Base-by-base conservation (phyloP, 2,888 invertebrate species). In the Trisateles emortualis region DNA sequence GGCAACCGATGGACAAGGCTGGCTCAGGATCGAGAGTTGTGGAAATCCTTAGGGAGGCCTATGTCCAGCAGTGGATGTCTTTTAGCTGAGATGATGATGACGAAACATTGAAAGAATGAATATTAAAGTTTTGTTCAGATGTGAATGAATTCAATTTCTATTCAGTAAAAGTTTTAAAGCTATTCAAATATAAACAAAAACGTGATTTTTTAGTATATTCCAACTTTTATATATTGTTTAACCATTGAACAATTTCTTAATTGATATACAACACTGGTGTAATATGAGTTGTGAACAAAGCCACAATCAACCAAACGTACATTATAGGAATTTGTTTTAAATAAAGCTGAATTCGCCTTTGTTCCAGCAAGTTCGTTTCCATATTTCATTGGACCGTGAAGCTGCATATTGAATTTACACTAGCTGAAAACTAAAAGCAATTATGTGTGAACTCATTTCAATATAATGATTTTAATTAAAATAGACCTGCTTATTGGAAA, bases 381-480 rank as follows among this genome's bases (percentile, higher is more conserved):
- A 69, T 77, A 77, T 76, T 75, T 75, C 70, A 75, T 59, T 72
- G 70, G 50, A 50, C 51, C 41, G 54, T 48, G 51, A 68, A 58
- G 33, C 55, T 57, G 59, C 68, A 74, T 74, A 76, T 76, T 77
- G 65, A 74, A 76, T 75, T 71, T 62, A 68, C 66, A 58, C 58
- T 64, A 63, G 53, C 56, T 66, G 66, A 58, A 56, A 62, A 63
- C 67, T 62, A 64, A 64, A 70, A 71, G 69, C 69, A 77, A 74
- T 79, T 73, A 74, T 62, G 51, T 64, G 52, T 44, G 63, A 64
- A 61, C 72, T 75, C 72, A 75, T 74, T 78, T 63, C 64, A 56
- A 67, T 68, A 68, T 69, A 76, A 78, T 72, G 64, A 74, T 64
- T 73, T 78, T 74, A 78, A 79, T 79, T 78, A 76, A 78, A 72